These are phyloP conservation scores for Pelagia noctiluca DNA, from an alignment of 30 jellyfish, hydroid and myxozoan genomes.

Conservation along the genomic window DNA sequence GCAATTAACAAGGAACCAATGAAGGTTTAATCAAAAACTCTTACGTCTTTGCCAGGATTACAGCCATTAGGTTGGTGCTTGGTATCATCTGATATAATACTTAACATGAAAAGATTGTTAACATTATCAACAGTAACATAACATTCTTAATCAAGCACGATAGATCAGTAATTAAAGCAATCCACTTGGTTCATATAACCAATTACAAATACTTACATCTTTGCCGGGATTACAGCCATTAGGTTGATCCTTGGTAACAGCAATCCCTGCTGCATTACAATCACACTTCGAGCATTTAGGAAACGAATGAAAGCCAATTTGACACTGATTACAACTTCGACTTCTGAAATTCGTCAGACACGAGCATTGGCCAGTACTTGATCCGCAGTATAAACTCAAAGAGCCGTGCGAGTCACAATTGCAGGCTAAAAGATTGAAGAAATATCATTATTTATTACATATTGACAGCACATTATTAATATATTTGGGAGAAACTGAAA, in stretches of 20 bases:
- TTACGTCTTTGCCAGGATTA: constrained; percentile 56
- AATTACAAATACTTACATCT: constrained; percentile 48
- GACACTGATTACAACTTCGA: constrained; percentile 76
- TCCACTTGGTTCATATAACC: no score
- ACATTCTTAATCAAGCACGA: no score
- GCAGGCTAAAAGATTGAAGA: constrained; percentile 52
- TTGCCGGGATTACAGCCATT: constrained; percentile 69
- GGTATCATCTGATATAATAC: no score
- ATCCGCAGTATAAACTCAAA: constrained; percentile 63
- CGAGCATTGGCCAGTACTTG: constrained; percentile 83
- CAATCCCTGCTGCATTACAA: constrained; percentile 84
- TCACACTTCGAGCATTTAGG: constrained; percentile 75
- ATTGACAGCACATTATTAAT: neutral
- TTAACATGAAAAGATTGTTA: no score
- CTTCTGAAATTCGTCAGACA: constrained; percentile 78
- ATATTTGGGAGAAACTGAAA: no score
- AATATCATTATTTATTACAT: neutral
- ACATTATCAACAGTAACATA: no score
- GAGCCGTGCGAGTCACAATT: constrained; percentile 76
- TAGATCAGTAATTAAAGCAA: no score
- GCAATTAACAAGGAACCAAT: no score
- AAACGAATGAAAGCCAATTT: constrained; percentile 65
- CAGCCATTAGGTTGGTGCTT: constrained; percentile 66
- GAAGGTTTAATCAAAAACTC: constrained; percentile 15
- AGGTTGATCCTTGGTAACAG: constrained; percentile 22